Conservation (phyloP, 2,113 vertebrate genomes). For the Urocolius indicus region DNA sequence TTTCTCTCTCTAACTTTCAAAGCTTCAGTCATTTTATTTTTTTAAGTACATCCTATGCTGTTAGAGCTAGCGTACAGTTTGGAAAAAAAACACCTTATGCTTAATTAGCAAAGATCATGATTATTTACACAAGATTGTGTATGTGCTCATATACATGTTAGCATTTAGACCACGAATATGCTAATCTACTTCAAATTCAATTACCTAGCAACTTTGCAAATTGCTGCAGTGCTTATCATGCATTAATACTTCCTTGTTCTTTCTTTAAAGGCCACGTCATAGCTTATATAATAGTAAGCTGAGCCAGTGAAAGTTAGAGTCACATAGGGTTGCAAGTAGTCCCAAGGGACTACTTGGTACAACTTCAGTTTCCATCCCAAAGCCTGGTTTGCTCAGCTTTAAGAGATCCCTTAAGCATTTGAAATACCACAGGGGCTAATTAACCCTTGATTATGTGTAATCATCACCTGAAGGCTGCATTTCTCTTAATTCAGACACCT, state of each 20-base stretch:
- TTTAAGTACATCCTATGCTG: not conserved
- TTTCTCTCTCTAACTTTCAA: not conserved
- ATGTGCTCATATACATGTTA: not conserved
- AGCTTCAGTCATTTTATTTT: not conserved
- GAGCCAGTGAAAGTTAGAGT: constrained; percentile 1
- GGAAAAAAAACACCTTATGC: not conserved
- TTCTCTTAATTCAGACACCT: constrained; percentile 13
- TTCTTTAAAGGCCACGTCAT: constrained; percentile 3
- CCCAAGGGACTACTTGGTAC: not conserved
- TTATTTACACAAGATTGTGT: not conserved
- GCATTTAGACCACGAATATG: not conserved
- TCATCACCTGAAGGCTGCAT: constrained; percentile 17
- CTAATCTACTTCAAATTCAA: constrained; percentile 31
- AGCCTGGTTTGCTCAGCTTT: not conserved
- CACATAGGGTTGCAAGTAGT: not conserved
- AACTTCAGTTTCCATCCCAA: not conserved
- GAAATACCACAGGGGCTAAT: constrained; percentile 37
- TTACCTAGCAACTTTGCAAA: not conserved
- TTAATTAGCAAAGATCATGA: not conserved
- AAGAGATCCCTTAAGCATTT: not conserved
- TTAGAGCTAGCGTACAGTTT: not conserved
- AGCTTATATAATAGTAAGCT: constrained; percentile 1
- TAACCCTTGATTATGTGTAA: constrained; percentile 34
- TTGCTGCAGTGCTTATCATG: constrained; percentile 22
- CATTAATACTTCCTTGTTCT: constrained; percentile 59